Percentiles rank a stretch among this genome's conserved stretches.
Conservation (phyloP, 2,888 invertebrate species). For the Diadegma fenestrale region DNA sequence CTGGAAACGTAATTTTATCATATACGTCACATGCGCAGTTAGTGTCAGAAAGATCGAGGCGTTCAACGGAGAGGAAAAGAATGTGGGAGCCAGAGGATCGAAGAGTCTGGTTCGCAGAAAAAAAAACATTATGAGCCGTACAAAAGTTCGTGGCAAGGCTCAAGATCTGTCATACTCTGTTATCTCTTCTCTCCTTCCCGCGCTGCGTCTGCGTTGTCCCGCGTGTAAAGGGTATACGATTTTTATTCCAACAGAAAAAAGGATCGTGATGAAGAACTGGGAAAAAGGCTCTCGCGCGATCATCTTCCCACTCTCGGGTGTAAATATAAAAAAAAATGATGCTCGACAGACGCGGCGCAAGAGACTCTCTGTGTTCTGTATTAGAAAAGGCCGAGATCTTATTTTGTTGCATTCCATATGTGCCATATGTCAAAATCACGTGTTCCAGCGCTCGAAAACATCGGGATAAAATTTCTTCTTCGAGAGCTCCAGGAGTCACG, state of each 20-base stretch:
- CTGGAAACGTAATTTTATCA: background rate
- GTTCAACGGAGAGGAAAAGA: background rate
- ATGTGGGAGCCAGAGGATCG: constrained; percentile 1
- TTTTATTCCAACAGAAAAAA: background rate
- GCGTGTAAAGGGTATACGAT: background rate
- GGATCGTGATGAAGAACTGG: background rate
- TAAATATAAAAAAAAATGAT: background rate
- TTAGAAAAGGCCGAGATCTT: constrained; percentile 6
- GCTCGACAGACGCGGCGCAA: background rate
- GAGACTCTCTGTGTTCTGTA: background rate
- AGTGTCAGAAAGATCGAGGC: constrained; percentile 6
- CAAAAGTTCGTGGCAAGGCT: constrained; percentile 1
- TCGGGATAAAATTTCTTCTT: background rate
- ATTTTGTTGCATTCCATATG: constrained; percentile 8
- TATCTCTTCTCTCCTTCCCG: background rate
- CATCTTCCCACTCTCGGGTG: constrained; percentile 1
- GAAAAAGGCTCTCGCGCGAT: background rate
- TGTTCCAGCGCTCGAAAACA: background rate
- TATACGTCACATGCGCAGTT: background rate
- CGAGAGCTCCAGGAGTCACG: background rate
- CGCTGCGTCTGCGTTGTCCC: background rate
- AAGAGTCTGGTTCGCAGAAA: constrained; percentile 5
- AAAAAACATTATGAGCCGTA: background rate
- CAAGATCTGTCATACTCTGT: constrained; percentile 1
- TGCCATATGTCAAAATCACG: constrained; percentile 7